Conservation (phyloP, 1,140 invertebrate species). For the Leptopilina boulardi region DNA sequence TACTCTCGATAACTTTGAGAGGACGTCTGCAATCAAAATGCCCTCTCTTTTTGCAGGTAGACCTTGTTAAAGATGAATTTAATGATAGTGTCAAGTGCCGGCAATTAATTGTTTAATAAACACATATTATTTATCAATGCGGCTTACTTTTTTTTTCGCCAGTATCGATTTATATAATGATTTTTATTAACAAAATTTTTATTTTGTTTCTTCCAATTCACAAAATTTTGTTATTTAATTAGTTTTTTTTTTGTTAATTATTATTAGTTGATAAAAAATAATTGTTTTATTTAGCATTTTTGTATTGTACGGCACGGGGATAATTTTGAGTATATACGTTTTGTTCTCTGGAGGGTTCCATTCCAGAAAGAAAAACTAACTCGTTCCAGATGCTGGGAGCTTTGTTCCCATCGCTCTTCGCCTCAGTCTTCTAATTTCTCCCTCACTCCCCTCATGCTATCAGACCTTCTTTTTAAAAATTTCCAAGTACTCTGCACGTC, state of each 20-base stretch:
- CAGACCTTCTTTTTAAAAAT: not conserved
- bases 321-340: no score
- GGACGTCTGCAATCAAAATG: not conserved
- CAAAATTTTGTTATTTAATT: no score
- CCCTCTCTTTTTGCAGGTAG: not conserved
- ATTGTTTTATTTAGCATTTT: no score
- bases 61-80: conserved; percentile 21
- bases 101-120: not conserved
- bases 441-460: conserved; percentile 1
- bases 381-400: conserved; percentile 72
- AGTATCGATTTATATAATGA: no score
- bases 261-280: conserved; percentile 37
- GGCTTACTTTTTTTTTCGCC: not conserved
- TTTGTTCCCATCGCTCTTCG: conserved; percentile 70
- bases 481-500: conserved; percentile 7
- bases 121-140: not conserved
- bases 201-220: no score
- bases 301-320: no score
- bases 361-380: conserved; percentile 66
- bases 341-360: conserved; percentile 38
- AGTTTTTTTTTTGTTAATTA: no score
- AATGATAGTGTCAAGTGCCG: not conserved
- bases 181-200: no score
- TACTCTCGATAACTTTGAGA: conserved; percentile 9
- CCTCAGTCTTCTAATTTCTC: conserved; percentile 42